Evolutionary conservation across 2,113 vertebrate species (phyloP).

Genomic region (Cettia cetti): DNA sequence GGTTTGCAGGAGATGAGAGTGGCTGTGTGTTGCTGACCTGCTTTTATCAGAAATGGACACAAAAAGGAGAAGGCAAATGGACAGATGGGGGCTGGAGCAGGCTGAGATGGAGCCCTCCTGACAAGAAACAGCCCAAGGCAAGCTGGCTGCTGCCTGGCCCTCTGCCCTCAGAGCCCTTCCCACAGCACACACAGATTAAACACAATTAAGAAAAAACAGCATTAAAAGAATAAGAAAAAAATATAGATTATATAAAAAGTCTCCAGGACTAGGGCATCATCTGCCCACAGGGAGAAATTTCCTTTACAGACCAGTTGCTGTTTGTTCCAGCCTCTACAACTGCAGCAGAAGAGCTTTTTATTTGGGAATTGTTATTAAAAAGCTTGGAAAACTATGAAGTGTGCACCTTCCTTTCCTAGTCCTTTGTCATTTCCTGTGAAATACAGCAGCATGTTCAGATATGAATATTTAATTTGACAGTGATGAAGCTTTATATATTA

Average conservation of each 20-base stretch:
- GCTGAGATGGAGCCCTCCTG: background rate
- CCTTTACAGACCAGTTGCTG: fast-evolving
- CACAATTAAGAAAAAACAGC: background rate
- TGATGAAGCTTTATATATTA: background rate
- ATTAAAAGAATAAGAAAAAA: background rate
- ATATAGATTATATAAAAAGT: background rate
- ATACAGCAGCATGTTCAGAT: background rate
- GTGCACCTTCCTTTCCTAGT: background rate
- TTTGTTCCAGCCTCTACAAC: background rate
- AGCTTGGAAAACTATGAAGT: background rate
- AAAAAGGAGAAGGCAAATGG: background rate
- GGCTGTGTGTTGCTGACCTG: background rate
- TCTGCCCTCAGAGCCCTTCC: background rate
- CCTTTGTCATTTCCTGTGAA: background rate
- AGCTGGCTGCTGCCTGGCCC: background rate
- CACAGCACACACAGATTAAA: background rate
- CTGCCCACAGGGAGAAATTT: background rate
- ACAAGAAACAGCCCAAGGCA: conserved; percentile 19
- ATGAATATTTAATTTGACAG: conserved; percentile 14
- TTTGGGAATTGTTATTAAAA: background rate
- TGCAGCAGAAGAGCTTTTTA: background rate
- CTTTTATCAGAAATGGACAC: background rate
- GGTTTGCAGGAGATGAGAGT: background rate
- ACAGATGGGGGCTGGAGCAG: background rate
- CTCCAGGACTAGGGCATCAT: background rate